Evolutionary conservation across 2,797 vertebrate species (phyloP).

Genomic region (Pipistrellus pygmaeus): DNA sequence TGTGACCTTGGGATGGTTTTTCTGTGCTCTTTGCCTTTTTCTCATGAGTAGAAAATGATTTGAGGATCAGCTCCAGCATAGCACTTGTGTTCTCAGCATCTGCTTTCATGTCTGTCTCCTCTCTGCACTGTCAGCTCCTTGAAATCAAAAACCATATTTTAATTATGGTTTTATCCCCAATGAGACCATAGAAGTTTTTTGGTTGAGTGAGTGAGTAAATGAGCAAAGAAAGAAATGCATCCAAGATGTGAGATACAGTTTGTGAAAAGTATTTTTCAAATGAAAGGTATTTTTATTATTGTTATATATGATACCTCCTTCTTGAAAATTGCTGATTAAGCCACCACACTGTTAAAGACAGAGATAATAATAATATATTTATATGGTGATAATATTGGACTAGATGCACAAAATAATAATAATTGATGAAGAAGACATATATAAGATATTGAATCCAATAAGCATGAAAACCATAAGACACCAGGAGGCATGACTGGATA

Average conservation of each 20-base stretch:
- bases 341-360: not conserved
- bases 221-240: constrained; percentile 76
- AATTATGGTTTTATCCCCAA: constrained; percentile 68
- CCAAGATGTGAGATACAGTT: constrained; percentile 11
- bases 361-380: not conserved
- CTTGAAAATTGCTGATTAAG: not conserved
- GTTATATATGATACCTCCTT: not conserved
- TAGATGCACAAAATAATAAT: constrained; percentile 6
- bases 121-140: constrained; percentile 25
- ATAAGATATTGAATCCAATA: constrained; percentile 28
- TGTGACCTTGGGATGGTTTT: constrained; percentile 58
- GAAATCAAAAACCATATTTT: constrained; percentile 62
- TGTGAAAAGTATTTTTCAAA: constrained; percentile 49
- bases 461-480: not conserved
- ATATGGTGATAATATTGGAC: not conserved
- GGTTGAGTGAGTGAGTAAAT: constrained; percentile 57
- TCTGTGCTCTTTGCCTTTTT: not conserved
- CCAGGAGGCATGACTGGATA: not conserved
- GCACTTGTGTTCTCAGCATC: not conserved
- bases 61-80: not conserved
- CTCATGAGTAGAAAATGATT: not conserved
- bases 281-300: constrained; percentile 3
- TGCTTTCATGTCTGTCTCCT: not conserved
- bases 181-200: constrained; percentile 57
- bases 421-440: constrained; percentile 5